Conservation (phyloP, 2,797 vertebrate genomes). For the Lepus oiostolus region DNA sequence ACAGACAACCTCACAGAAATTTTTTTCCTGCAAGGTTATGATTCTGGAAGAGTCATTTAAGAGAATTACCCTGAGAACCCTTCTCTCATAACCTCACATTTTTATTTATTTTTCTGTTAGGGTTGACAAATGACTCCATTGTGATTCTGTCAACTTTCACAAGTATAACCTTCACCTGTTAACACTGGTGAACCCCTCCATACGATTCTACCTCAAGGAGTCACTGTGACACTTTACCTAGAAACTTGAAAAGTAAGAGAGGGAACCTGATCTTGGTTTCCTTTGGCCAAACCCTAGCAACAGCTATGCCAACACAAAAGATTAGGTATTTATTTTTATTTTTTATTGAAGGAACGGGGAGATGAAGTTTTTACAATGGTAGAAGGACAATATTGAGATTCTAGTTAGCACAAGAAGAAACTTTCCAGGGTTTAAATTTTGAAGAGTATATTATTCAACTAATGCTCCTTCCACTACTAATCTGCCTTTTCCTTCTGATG, state of each 20-base stretch:
- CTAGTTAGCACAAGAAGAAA: slow-evolving; percentile 15
- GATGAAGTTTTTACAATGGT: slow-evolving; percentile 21
- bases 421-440: background rate
- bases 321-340: slow-evolving; percentile 15
- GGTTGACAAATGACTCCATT: too few species aligned
- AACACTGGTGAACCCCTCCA: background rate
- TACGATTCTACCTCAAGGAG: background rate
- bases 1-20: too few species aligned
- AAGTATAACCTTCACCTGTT: background rate
- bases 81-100: too few species aligned
- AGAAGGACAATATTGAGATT: slow-evolving; percentile 28
- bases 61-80: too few species aligned
- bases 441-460: background rate
- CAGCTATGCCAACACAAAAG: slow-evolving; percentile 37
- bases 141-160: too few species aligned
- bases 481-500: background rate
- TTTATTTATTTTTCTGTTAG: too few species aligned
- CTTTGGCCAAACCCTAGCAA: slow-evolving; percentile 10
- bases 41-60: too few species aligned
- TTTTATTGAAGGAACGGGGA: slow-evolving; percentile 1
- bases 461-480: background rate
- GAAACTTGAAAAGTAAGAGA: slow-evolving; percentile 29
- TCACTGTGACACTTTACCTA: background rate
- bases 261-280: background rate
- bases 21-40: too few species aligned